Evolutionary conservation across 2,888 invertebrate species (phyloP), one percentile per base, ranked within the genome.

Genomic region (Anticlea derivata): DNA sequence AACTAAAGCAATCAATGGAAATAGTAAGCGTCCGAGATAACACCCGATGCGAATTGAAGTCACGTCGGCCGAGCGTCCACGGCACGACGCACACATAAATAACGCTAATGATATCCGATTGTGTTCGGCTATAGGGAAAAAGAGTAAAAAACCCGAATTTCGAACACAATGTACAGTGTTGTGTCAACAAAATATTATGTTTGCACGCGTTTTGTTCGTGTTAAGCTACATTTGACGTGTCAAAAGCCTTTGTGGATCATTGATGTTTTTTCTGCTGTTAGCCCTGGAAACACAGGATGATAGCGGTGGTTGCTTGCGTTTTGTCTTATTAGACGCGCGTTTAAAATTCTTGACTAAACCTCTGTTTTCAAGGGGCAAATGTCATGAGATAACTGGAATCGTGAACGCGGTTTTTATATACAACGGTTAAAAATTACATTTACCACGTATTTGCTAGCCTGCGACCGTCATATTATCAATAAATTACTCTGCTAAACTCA

Each of bases 21-120:
- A 71, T 68, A 66, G 68, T 65, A 66, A 68, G 70, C 68, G 70
- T 67, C 65, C 68, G 62, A 70, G 68, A 70, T 75, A 72, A 66
- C 68, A 62, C 60, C 58, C 64, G 65, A 69, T 75, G 68, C 61
- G 73, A 63, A 79, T 79, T 77, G 70, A 67, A 79, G 77, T 80
- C 80, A 80, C 80, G 80, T 79, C 44, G 68, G 54, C 43, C 59
- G 55, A 70, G 65, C 73, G 81, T 77, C 80, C 80, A 64, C 73
- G 71, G 67, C 83, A 82, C 83, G 82, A 70, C 66, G 70, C 66
- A 68, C 78, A 78, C 83, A 83, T 87, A 86, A 86, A 87, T 86
- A 86, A 82, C 80, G 66, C 80, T 87, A 86, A 87, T 85, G 87
- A 87, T 83, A 80, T 80, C 81, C 81, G 81, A 80, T 81, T 82